Conservation (phyloP, 2,797 vertebrate genomes). For the Epinephelus coioides region DNA sequence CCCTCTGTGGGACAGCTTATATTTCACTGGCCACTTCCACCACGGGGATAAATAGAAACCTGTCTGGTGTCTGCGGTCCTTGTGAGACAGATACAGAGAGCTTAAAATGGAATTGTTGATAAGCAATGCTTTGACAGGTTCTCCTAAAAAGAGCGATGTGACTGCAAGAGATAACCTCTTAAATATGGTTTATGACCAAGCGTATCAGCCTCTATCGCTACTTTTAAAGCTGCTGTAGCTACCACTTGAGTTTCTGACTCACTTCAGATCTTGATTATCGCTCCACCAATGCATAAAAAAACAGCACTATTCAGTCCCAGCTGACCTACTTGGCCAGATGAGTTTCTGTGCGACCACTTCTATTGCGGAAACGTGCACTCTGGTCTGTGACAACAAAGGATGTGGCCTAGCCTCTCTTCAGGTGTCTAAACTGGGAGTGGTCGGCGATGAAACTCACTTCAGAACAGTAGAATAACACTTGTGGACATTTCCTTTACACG, state of each 20-base stretch:
- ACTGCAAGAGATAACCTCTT: neutral
- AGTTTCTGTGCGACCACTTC: conserved; percentile 26
- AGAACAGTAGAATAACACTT: neutral
- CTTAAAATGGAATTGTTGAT: conserved; percentile 53
- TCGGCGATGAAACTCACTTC: conserved; percentile 13
- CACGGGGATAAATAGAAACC: conserved; percentile 38
- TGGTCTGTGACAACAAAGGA: conserved; percentile 55
- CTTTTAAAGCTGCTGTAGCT: neutral
- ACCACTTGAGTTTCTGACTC: neutral
- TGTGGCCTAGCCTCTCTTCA: conserved; percentile 40
- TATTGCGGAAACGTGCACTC: conserved; percentile 46
- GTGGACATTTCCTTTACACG: conserved; percentile 35
- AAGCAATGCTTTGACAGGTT: conserved; percentile 4
- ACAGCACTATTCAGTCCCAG: neutral
- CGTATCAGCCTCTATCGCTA: neutral
- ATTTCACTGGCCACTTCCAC: conserved; percentile 39
- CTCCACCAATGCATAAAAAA: neutral
- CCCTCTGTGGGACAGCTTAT: conserved; percentile 39
- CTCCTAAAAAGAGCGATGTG: neutral
- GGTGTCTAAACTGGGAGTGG: conserved; percentile 1
- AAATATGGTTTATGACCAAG: neutral
- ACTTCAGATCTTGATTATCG: neutral
- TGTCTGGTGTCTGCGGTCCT: conserved; percentile 34
- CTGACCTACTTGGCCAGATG: neutral
- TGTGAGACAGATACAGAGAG: conserved; percentile 26